Conservation (phyloP, 2,113 vertebrate species). For the Hyperopisus bebe region DNA sequence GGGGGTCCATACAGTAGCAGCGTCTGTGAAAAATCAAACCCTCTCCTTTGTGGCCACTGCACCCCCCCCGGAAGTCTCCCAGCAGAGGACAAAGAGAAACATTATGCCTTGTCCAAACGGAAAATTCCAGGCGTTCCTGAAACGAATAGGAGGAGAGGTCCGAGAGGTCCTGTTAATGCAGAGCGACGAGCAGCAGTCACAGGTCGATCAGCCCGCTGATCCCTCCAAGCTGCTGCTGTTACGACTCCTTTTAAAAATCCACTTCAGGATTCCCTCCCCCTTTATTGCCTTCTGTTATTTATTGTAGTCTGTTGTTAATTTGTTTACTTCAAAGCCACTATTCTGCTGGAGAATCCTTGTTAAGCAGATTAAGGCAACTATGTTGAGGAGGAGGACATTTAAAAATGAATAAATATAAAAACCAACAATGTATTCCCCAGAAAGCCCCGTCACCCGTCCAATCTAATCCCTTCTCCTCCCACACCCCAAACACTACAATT, state of each 20-base stretch:
- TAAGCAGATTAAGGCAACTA: not conserved
- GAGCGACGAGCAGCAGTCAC: not conserved
- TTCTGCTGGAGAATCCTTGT: not conserved
- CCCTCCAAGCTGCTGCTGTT: not conserved
- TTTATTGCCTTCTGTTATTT: not conserved
- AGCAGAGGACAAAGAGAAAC: slow-evolving; percentile 35
- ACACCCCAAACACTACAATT: not conserved
- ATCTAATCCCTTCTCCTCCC: not conserved
- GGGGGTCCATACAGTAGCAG: not conserved
- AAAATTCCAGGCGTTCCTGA: slow-evolving; percentile 31
- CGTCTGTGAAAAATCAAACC: not conserved
- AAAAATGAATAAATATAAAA: not conserved
- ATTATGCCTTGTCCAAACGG: slow-evolving; percentile 27
- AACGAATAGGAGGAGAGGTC: not conserved
- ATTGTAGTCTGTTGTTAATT: not conserved
- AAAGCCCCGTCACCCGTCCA: not conserved
- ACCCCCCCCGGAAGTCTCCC: slow-evolving; percentile 22
- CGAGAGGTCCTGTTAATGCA: not conserved
- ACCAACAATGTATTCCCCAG: not conserved
- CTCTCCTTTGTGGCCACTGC: not conserved
- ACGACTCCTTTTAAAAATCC: not conserved
- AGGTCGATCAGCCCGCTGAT: not conserved
- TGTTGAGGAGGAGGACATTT: not conserved
- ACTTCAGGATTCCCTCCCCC: not conserved
- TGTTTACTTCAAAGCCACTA: not conserved